phyloP scores from a whole-genome alignment of 2,888 invertebrate genomes.

The Amaurobius ferox region DNA sequence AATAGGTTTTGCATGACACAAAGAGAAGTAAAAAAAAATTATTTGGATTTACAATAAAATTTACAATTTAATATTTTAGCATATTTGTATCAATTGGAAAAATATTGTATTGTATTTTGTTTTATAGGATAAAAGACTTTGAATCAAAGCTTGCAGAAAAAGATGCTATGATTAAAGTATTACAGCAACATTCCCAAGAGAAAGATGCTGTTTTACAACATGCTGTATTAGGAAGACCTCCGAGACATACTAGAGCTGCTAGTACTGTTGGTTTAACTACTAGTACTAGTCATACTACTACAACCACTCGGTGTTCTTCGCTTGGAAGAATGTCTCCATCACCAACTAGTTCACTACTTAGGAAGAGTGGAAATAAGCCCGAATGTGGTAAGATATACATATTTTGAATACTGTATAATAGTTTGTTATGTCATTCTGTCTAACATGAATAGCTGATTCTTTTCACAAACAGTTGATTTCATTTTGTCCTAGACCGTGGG shows the following conservation, averaged over 20 bases:
- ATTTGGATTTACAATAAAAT: too few species aligned
- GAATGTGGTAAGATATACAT: conserved; percentile 25
- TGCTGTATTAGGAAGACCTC: conserved; percentile 74
- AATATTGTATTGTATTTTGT: not conserved
- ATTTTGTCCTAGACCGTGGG: too few species aligned
- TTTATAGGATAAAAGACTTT: conserved; percentile 84
- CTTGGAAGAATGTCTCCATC: conserved; percentile 61
- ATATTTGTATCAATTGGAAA: not conserved
- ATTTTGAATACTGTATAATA: too few species aligned
- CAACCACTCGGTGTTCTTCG: conserved; percentile 58
- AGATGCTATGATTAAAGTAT: conserved; percentile 92
- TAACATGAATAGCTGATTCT: too few species aligned
- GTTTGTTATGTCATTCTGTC: too few species aligned
- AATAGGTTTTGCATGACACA: too few species aligned
- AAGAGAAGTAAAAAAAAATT: too few species aligned
- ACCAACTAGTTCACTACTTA: conserved; percentile 48
- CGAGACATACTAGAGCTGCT: conserved; percentile 73
- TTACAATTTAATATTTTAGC: not conserved
- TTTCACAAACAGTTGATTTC: too few species aligned
- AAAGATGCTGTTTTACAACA: conserved; percentile 75
- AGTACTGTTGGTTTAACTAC: conserved; percentile 74
- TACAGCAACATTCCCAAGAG: conserved; percentile 81
- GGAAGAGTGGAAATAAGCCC: conserved; percentile 45
- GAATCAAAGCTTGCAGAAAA: conserved; percentile 92
- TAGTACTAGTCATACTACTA: conserved; percentile 62